Evolutionary conservation across 2,113 vertebrate genomes (phyloP).

Genomic region (Mystacornis crossleyi): DNA sequence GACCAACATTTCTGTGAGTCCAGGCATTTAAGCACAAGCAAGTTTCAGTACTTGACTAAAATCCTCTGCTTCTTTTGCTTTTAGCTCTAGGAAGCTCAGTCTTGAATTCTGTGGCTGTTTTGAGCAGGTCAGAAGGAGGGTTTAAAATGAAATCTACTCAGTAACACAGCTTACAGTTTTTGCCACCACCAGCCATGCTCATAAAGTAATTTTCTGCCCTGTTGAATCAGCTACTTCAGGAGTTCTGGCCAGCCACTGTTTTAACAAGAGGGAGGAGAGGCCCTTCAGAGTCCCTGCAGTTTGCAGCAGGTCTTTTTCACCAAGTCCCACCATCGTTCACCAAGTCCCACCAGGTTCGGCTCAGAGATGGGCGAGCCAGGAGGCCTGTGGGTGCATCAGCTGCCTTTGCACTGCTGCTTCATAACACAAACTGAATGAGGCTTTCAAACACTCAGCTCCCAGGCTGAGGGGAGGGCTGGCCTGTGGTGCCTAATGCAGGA

Average conservation of each 20-base stretch:
- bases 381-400: not conserved
- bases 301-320: not conserved
- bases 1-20: not conserved
- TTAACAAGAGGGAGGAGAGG: not conserved
- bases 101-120: not conserved
- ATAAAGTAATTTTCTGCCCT: not conserved
- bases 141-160: not conserved
- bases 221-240: not conserved
- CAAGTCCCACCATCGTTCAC: not conserved
- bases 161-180: not conserved
- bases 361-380: accelerated
- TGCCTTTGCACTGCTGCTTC: not conserved
- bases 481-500: accelerated
- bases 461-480: not conserved
- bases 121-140: not conserved
- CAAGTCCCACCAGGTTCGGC: not conserved
- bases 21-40: not conserved
- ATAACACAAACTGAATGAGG: not conserved
- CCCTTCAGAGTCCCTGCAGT: not conserved
- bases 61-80: not conserved
- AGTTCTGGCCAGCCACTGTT: not conserved
- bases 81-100: not conserved
- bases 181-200: not conserved
- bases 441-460: not conserved
- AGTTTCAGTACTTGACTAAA: not conserved